Percentiles rank a stretch among this genome's conserved stretches.
Conservation (phyloP, 2,113 vertebrate species). For the Labeo catla region DNA sequence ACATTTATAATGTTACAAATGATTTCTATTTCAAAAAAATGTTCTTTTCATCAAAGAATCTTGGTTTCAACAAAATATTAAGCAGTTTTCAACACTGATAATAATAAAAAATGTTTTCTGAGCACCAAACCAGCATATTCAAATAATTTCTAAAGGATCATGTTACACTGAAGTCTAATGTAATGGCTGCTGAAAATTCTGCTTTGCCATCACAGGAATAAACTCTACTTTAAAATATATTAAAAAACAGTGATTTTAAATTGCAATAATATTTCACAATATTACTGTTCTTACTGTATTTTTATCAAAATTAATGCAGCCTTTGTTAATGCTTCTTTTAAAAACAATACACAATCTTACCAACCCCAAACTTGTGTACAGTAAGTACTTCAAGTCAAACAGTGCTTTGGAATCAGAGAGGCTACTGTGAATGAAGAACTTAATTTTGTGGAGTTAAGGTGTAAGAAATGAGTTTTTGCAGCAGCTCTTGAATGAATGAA, state of each 20-base stretch:
- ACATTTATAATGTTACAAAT: background rate
- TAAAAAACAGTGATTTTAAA: background rate
- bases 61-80: background rate
- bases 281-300: background rate
- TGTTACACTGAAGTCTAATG: background rate
- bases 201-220: background rate
- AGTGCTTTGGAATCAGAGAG: slow-evolving; percentile 16
- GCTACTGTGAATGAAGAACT: background rate
- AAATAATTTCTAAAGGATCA: background rate
- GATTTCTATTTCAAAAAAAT: background rate
- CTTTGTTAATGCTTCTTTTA: background rate
- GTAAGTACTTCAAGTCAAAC: background rate
- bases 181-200: background rate
- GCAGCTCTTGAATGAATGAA: background rate
- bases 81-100: background rate
- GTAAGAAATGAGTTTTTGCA: background rate
- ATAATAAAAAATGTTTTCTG: background rate
- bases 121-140: background rate
- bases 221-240: background rate
- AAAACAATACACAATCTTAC: background rate
- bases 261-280: background rate
- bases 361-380: background rate
- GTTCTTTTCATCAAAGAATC: background rate
- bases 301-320: background rate
- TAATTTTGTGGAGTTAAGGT: background rate